Evolutionary conservation across 2,113 vertebrate genomes (phyloP).

Genomic region (Verasper variegatus): DNA sequence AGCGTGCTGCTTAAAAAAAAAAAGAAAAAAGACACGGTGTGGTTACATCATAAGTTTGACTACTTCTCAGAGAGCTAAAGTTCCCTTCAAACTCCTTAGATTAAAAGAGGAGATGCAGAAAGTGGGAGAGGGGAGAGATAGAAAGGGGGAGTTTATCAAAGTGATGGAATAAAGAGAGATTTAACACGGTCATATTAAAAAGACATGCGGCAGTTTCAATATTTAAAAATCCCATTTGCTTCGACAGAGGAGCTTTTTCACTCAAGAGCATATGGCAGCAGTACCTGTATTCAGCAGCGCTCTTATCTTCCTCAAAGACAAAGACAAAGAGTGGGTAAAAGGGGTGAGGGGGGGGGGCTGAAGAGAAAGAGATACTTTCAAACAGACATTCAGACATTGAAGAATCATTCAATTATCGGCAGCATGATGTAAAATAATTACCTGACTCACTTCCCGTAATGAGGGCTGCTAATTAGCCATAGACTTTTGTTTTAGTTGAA

Average conservation of each 20-base stretch:
- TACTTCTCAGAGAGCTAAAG: constrained; percentile 61
- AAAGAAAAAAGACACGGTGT: constrained; percentile 32
- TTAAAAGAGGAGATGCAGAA: constrained; percentile 18
- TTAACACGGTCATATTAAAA: constrained; percentile 81
- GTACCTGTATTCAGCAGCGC: constrained; percentile 78
- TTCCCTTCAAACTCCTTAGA: constrained; percentile 66
- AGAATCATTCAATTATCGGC: constrained; percentile 99
- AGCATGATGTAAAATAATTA: constrained; percentile 98
- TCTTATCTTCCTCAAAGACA: constrained; percentile 74
- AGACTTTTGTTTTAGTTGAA: constrained; percentile 94
- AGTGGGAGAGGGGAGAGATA: constrained; percentile 33
- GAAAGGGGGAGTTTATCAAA: constrained; percentile 77
- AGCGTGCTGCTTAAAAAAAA: constrained; percentile 71
- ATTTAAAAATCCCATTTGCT: constrained; percentile 84
- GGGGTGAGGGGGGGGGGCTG: not conserved
- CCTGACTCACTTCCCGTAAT: constrained; percentile 98
- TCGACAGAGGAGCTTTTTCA: constrained; percentile 80
- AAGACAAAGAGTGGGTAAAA: constrained; percentile 33
- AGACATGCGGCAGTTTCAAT: constrained; percentile 80
- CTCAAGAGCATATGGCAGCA: constrained; percentile 81
- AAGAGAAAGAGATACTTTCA: constrained; percentile 72
- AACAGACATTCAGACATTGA: constrained; percentile 85
- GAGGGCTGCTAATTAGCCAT: constrained; percentile 99
- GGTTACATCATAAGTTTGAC: constrained; percentile 74
- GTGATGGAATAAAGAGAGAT: constrained; percentile 81